phyloP scores from a whole-genome alignment of 1,140 invertebrate species.

The Zophobas atratus region DNA sequence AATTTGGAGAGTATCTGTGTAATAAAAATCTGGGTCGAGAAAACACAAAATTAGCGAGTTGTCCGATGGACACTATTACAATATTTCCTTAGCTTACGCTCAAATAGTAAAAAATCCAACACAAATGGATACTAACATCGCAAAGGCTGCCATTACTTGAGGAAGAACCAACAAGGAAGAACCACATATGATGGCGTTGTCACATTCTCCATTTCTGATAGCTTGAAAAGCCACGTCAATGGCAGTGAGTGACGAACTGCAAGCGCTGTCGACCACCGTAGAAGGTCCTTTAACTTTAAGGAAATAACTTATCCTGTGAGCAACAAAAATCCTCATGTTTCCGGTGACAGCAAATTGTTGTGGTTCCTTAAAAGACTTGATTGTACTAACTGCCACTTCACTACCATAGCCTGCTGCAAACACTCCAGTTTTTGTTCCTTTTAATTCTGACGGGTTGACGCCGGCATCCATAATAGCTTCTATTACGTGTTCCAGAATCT shows the following conservation, averaged over 20 bases:
- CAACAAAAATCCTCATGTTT: conserved; percentile 86
- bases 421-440: conserved; percentile 84
- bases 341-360: conserved; percentile 1
- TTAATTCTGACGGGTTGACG: conserved; percentile 73
- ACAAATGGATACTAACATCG: no score
- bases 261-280: conserved; percentile 89
- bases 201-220: conserved; percentile 84
- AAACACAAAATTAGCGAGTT: no score
- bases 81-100: no score
- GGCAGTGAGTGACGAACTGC: conserved; percentile 90
- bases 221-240: conserved; percentile 86
- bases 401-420: conserved; percentile 85
- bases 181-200: conserved; percentile 88
- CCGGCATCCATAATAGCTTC: conserved; percentile 94
- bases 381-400: conserved; percentile 80
- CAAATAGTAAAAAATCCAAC: no score
- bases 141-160: not conserved
- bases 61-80: no score
- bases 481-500: conserved; percentile 87
- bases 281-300: conserved; percentile 83
- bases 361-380: conserved; percentile 54
- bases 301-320: conserved; percentile 89
- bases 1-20: no score
- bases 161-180: conserved; percentile 86
- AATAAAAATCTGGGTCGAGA: no score